Conservation (phyloP, 2,888 invertebrate genomes). For the Chromoteleia sp. region DNA sequence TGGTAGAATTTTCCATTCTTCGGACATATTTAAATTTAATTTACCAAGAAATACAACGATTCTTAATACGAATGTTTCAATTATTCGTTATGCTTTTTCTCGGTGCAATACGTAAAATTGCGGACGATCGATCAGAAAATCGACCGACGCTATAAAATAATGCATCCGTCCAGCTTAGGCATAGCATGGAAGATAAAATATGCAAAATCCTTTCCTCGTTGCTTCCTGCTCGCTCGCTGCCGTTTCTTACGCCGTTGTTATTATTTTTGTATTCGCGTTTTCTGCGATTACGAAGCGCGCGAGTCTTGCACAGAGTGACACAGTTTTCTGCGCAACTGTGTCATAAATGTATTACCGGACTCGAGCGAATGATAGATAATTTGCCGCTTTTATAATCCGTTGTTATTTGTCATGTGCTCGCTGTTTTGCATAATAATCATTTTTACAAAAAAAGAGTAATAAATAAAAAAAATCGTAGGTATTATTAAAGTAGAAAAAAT, state of each 20-base stretch:
- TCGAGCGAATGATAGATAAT: conserved; percentile 53
- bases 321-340: conserved; percentile 66
- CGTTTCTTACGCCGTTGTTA: conserved; percentile 37
- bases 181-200: conserved; percentile 51
- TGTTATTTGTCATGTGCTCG: conserved; percentile 35
- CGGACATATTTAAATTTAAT: too few species aligned
- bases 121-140: conserved; percentile 42
- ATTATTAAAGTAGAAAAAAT: too few species aligned
- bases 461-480: not conserved
- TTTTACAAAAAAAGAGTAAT: too few species aligned
- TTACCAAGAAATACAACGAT: too few species aligned
- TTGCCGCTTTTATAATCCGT: conserved; percentile 44
- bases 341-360: conserved; percentile 64
- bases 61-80: too few species aligned
- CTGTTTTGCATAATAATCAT: conserved; percentile 30
- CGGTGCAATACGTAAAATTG: too few species aligned
- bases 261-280: conserved; percentile 64
- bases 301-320: conserved; percentile 58
- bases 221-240: conserved; percentile 41
- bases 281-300: conserved; percentile 56
- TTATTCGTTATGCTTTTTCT: too few species aligned
- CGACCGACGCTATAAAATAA: conserved; percentile 29
- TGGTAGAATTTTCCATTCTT: too few species aligned
- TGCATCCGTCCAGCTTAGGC: conserved; percentile 7
- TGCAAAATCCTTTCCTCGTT: conserved; percentile 51